Evolutionary conservation across 2,797 vertebrate species (phyloP).

Genomic region (Neoniphon sammara): DNA sequence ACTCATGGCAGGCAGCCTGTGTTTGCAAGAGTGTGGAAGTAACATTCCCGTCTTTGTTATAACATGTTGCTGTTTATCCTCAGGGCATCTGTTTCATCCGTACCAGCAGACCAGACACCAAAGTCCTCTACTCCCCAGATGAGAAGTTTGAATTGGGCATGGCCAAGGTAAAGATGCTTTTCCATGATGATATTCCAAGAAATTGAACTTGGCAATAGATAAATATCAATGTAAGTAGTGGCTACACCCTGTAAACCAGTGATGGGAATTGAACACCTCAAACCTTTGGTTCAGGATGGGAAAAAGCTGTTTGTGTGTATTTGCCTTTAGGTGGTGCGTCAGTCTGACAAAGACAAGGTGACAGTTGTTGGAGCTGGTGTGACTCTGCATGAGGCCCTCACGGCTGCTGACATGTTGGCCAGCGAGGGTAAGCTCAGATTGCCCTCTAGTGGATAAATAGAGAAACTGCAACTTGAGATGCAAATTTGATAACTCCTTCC

Average conservation of each 20-base stretch:
- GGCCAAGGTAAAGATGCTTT: constrained; percentile 84
- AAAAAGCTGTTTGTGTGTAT: background rate
- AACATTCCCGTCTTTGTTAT: background rate
- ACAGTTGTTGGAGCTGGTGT: constrained; percentile 90
- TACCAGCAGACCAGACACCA: constrained; percentile 87
- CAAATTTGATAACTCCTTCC: background rate
- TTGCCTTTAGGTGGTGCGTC: constrained; percentile 83
- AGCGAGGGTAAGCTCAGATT: constrained; percentile 81
- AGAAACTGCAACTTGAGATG: background rate
- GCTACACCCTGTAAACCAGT: background rate
- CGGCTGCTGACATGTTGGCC: constrained; percentile 84
- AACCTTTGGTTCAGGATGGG: background rate
- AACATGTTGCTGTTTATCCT: background rate
- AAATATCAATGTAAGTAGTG: background rate
- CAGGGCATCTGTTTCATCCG: constrained; percentile 92
- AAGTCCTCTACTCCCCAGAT: constrained; percentile 82
- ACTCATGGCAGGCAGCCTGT: background rate
- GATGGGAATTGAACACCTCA: background rate
- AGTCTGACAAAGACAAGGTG: constrained; percentile 82
- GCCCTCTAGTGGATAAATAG: constrained; percentile 44
- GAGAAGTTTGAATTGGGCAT: constrained; percentile 87
- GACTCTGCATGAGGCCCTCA: constrained; percentile 88
- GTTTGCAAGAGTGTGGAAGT: background rate
- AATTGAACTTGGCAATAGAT: too few species aligned
- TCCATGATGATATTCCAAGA: background rate